Evolutionary conservation across 2,113 vertebrate species (phyloP), one percentile per base, ranked within the genome.

Genomic region (Oreochromis aureus): DNA sequence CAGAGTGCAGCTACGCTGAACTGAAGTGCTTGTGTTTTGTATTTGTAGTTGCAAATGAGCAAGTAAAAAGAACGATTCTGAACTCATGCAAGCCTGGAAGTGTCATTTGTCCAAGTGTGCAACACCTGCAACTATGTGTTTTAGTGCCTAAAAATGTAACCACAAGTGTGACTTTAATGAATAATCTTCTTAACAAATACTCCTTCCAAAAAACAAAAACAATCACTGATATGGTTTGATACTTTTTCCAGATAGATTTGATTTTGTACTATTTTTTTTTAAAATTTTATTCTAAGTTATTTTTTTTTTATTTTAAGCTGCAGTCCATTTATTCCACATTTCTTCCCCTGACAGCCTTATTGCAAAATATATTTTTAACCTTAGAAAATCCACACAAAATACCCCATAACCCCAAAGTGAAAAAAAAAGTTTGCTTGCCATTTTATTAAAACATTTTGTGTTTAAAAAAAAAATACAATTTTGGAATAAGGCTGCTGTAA

Each of bases 121-220:
- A 24, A 24, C 22, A 24, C 22, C 22, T 41, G 63, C 63, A 71
- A 44, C n/a, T n/a, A 41, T 11, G 12, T 44, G 63, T 71, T 59
- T 59, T 32, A 59, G 58, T 13, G 15, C 27, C 58, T 18, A 18
- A 61, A 61, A 24, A 44, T 66, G 6, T 24, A 22, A 44, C 7
- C 36, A 41, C 63, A 44, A 71, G n/a, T 71, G n/a, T 71, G 66
- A 69, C 34, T 69, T 69, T 69, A 41, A 69, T 24, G 12, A 22
- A 41, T 36, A 41, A 10, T 69, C 11, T 16, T 3, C 3, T 44
- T 44, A 44, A 71, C 39, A 71, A 71, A 71, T 71, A 44, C 12
- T 6, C 55, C 55, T 27, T 58, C 11, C 7, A 16, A 30, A 59
- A 30, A 30, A 30, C 36, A 8, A 39, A 41, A 11, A 22, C 36